A percentile compares a stretch with the other conserved stretches of the same genome.
phyloP scores from a whole-genome alignment of 2,888 invertebrate species.

The Chouioia cunea region DNA sequence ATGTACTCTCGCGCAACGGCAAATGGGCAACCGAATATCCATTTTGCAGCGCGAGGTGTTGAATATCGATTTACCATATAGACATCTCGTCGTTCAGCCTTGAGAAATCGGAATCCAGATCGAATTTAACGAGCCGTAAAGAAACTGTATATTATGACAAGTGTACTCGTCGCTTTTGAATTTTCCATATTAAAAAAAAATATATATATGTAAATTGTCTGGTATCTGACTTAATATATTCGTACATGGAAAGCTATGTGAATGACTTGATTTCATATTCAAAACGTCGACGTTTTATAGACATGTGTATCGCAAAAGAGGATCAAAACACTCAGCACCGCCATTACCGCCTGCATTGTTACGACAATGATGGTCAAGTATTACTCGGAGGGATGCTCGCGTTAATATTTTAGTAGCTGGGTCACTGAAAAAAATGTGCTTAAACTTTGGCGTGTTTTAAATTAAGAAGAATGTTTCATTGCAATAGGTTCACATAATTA shows the following conservation, averaged over 20 bases:
- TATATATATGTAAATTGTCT: no score
- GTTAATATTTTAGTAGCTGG: no score
- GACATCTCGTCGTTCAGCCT: background rate
- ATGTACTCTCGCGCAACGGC: no score
- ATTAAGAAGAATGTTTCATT: no score
- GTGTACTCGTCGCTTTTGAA: background rate
- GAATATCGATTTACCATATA: conserved; percentile 27
- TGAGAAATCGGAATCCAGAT: conserved; percentile 41
- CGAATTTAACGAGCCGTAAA: conserved; percentile 36
- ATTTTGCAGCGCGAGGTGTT: conserved; percentile 11
- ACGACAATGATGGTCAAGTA: conserved; percentile 1
- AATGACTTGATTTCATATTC: conserved; percentile 32
- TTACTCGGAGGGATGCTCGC: no score
- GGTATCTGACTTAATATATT: background rate
- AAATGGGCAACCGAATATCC: background rate
- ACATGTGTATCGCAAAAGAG: conserved; percentile 37
- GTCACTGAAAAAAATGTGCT: no score
- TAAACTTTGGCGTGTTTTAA: no score
- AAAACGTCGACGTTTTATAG: background rate
- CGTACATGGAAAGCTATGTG: background rate
- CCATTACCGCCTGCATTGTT: background rate
- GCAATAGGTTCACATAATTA: no score
- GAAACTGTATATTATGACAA: background rate
- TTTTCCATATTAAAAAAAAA: background rate
- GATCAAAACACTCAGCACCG: no score